Base-by-base conservation (phyloP, 2,113 vertebrate species). In the Bambusicola thoracicus region DNA sequence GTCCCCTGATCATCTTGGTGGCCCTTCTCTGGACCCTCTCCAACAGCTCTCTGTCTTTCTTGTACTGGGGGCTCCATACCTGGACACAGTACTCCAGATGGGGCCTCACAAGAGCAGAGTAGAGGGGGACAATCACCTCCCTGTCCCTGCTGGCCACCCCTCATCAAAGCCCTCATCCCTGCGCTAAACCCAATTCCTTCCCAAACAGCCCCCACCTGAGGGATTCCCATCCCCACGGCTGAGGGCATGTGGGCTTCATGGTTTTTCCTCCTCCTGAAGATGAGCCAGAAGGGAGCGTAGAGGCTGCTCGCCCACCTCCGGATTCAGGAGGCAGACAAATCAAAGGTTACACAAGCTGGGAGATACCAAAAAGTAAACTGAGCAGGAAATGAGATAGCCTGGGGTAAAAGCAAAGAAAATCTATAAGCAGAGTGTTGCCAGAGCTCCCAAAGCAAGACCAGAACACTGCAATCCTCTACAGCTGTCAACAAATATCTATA, bases 181-280 rank as follows among this genome's bases (percentile, higher is more conserved):
- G 34, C 9, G 14, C 14, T 21, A 76, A 38, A 53, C 19, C 59
- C 51, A 0, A 2, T 48, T 84, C 58, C 1, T 0, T 5, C 22
- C 73, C 7, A 6, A 21, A 1, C 25, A 30, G 59, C 49, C 59
- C 49, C 30, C 41, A 10, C 56, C 8, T 2, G 18, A 2, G 24
- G 11, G 29, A 19, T 14, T 27, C 34, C 72, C 6, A 10, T 2
- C n/a, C 32, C 43, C 24, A 1, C 2, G 15, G 48, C 25, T 10
- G 8, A 2, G 20, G 49, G n/a, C 11, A 12, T 8, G 2, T 3
- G 36, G 46, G 9, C 41, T 22, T 27, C n/a, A 7, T 22, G 4
- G 12, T 3, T 29, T 4, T 15, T 3, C 22, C 4, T 17, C 3
- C 9, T 51, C 38, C 81, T 2, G 0, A 5, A 5, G 68, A 0